Conservation (phyloP, 2,797 vertebrate genomes). For the Hippopotamyrus pictus region DNA sequence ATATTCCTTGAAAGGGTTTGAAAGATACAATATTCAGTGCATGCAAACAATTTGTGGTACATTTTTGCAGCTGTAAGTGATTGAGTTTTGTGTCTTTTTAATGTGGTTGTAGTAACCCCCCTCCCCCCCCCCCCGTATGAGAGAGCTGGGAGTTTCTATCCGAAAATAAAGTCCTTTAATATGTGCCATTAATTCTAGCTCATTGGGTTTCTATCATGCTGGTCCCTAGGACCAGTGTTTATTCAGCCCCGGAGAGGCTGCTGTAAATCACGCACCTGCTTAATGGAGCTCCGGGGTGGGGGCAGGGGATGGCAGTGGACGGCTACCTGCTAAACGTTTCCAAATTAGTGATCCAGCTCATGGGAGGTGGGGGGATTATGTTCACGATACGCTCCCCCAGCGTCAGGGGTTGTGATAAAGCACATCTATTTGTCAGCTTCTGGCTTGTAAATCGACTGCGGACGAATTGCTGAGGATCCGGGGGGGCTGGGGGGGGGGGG, state of each 20-base stretch:
- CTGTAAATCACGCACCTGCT: slow-evolving; percentile 47
- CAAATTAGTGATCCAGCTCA: slow-evolving; percentile 17
- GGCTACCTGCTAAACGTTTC: slow-evolving; percentile 16
- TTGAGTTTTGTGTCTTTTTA: background rate
- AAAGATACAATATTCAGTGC: background rate
- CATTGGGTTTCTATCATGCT: slow-evolving; percentile 33
- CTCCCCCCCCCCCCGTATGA: slow-evolving; percentile 7
- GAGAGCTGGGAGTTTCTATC: background rate
- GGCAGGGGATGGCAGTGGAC: background rate
- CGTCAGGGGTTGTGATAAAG: background rate
- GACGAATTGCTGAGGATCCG: slow-evolving; percentile 22
- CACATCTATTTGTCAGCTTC: slow-evolving; percentile 31
- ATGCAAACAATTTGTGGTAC: background rate
- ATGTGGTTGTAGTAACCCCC: background rate
- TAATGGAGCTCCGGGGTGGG: slow-evolving; percentile 26
- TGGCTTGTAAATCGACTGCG: slow-evolving; percentile 25
- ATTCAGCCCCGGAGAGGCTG: slow-evolving; percentile 32
- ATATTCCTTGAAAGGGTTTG: background rate
- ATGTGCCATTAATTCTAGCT: slow-evolving; percentile 44
- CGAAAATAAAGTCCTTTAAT: slow-evolving; percentile 29
- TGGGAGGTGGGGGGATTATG: background rate
- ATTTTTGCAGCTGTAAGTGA: background rate
- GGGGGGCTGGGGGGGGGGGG: slow-evolving; percentile 14
- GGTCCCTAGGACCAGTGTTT: slow-evolving; percentile 35
- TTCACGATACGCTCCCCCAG: background rate